Evolutionary conservation across 2,888 invertebrate genomes (phyloP), one percentile per base, ranked within the genome.

Genomic region (Stenichneumon culpator): DNA sequence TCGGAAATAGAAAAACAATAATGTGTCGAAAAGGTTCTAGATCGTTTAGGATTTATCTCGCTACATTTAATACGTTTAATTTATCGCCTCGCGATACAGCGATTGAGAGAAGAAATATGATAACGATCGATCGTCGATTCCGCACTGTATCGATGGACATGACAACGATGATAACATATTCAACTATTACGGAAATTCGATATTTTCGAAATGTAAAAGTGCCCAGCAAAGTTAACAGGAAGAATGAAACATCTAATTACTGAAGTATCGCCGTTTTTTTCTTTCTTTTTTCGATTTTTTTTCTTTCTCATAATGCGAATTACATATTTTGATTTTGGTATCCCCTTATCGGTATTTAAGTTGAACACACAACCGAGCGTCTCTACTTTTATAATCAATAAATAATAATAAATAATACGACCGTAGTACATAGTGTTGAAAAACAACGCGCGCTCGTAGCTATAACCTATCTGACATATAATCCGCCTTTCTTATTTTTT

Each of bases 391-490:
- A 75, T 79, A 72, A 70, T 78, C 25, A 78, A 82, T 82, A 82
- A 82, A 78, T 63, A 63, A 63, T 85, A 78, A 82, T 82, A 82
- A 82, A 78, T 63, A 63, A 63, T 85, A 86, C 86, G 81, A 73
- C 52, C 81, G 85, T 79, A 70, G 44, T 86, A 75, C 69, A 85
- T 75, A 79, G 74, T 69, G 67, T 79, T 68, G 70, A 70, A 74
- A 73, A 85, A 83, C 81, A 85, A 82, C 80, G 63, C 65, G 84
- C 52, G 72, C 54, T 57, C 60, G 69, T 60, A 78, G 28, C 67
- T 70, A 72, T 44, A 44, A 82, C 60, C 73, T 54, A 57, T 73
- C 67, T 47, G 60, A 73, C 68, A 79, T 44, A 60, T 67, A 52
- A 86, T 83, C 65, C 60, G 70, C 52, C 9, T 25, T 70, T 65